These are phyloP conservation scores for Lissocephala sabroskyi DNA, from an alignment of 2,888 invertebrate genomes.

Conservation along the genomic window DNA sequence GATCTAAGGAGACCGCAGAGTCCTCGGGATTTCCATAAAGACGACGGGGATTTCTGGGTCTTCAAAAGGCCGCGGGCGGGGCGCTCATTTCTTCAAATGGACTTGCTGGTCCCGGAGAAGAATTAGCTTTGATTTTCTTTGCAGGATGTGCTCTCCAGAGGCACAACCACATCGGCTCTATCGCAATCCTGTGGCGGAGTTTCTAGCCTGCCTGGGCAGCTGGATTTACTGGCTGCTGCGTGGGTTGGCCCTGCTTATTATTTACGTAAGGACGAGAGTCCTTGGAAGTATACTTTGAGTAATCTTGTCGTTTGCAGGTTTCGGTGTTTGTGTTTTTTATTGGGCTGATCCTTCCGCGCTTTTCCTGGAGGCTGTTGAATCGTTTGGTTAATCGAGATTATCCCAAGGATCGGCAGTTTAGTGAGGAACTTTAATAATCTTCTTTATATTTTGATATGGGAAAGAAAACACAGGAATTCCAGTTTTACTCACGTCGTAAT, in stretches of 20 bases:
- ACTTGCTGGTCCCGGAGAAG: too few species aligned
- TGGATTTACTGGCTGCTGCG: constrained; percentile 32
- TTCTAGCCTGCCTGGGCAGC: constrained; percentile 23
- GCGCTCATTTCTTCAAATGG: background rate
- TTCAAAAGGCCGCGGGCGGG: background rate
- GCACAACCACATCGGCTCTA: constrained; percentile 11
- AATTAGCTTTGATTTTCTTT: too few species aligned
- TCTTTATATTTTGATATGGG: constrained; percentile 33
- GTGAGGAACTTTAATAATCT: constrained; percentile 26
- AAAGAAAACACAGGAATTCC: constrained; percentile 15
- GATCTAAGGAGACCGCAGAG: background rate
- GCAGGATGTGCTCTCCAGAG: background rate
- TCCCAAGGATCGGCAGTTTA: constrained; percentile 27
- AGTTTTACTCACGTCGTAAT: constrained; percentile 43
- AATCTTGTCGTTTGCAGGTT: constrained; percentile 18
- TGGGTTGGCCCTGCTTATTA: constrained; percentile 27
- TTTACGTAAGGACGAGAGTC: constrained; percentile 24
- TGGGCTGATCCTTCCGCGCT: constrained; percentile 36
- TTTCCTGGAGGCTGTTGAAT: constrained; percentile 34
- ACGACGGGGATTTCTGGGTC: background rate
- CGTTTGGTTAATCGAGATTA: constrained; percentile 25
- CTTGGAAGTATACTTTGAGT: background rate
- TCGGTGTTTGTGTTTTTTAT: constrained; percentile 24
- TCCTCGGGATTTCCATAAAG: background rate
- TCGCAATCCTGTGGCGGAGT: constrained; percentile 27